Percentiles rank a stretch among this genome's conserved stretches.
These are phyloP conservation scores for Cyclophora punctaria DNA, from an alignment of 2,888 invertebrate genomes.

Conservation along the genomic window DNA sequence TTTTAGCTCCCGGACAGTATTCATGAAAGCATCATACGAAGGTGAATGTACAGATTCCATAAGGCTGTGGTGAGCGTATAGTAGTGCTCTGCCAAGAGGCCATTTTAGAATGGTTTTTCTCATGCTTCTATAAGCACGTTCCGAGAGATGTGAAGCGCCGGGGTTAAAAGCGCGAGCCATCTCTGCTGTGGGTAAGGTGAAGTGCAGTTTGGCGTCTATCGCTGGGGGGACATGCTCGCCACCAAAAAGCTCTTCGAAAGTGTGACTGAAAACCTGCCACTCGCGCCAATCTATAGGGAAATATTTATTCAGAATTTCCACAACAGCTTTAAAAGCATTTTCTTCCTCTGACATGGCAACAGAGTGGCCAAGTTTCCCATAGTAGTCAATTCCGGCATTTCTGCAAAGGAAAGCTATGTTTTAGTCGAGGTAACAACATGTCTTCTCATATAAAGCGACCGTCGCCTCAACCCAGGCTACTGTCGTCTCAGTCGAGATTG, in stretches of 20 bases:
- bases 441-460: not conserved
- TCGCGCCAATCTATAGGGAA: not conserved
- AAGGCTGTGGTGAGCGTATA: not conserved
- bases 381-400: not conserved
- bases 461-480: not conserved
- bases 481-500: not conserved
- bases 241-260: not conserved
- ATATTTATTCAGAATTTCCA: not conserved
- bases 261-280: not conserved
- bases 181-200: not conserved
- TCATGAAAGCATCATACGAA: not conserved
- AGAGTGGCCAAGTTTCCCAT: not conserved
- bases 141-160: not conserved
- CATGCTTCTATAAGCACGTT: not conserved
- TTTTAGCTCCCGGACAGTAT: not conserved
- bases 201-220: not conserved
- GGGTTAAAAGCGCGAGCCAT: not conserved
- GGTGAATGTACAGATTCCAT: not conserved
- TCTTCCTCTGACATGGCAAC: not conserved
- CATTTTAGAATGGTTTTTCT: not conserved
- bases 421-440: not conserved
- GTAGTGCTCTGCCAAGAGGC: not conserved
- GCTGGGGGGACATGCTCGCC: not conserved
- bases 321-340: not conserved
- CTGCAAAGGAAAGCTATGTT: not conserved